These are phyloP conservation scores for Caenorhabditis angaria DNA, from an alignment of 2,888 invertebrate genomes.

Conservation along the genomic window DNA sequence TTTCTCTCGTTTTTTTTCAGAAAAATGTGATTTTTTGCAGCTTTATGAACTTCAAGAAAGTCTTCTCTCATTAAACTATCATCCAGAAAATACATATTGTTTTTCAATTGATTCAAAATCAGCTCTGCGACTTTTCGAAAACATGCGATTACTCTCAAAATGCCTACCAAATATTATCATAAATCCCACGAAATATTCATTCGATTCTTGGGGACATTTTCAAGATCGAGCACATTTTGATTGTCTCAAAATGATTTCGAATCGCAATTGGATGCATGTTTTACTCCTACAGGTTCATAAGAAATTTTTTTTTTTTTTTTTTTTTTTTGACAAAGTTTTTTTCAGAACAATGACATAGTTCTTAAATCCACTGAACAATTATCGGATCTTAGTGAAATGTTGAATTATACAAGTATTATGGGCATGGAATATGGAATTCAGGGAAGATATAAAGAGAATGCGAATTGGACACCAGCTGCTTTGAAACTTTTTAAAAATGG, in stretches of 20 bases:
- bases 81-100: conserved; percentile 5
- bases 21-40: not conserved
- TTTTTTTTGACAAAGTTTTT: not conserved
- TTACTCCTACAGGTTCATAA: conserved; percentile 29
- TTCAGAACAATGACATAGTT: conserved; percentile 4
- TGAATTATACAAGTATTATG: not conserved
- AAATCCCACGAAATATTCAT: conserved; percentile 24
- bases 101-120: conserved; percentile 2
- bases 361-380: not conserved
- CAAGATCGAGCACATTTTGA: conserved; percentile 34
- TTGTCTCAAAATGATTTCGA: conserved; percentile 22
- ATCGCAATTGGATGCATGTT: conserved; percentile 30
- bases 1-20: no score
- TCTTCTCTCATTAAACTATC: not conserved
- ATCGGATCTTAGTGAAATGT: not conserved
- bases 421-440: not conserved
- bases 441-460: not conserved
- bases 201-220: conserved; percentile 25
- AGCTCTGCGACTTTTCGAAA: not conserved
- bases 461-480: conserved; percentile 1
- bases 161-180: conserved; percentile 30
- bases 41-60: not conserved
- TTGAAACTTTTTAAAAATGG: conserved; percentile 8
- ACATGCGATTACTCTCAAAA: not conserved
- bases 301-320: not conserved